Conservation (phyloP, 92 coral and sea anemone genomes). For the Palythoa heliodiscus region DNA sequence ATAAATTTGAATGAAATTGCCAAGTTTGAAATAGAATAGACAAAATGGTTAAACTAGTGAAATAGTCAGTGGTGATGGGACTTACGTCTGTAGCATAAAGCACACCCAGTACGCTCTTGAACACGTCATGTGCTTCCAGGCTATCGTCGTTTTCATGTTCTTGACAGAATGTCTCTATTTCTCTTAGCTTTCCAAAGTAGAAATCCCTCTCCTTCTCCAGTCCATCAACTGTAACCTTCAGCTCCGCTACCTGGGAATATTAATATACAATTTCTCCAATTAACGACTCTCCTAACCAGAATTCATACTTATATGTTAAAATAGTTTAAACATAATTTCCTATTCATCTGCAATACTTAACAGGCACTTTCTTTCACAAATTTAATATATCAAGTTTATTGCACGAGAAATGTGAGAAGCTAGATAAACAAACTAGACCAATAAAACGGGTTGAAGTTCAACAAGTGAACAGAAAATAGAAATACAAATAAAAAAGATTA, state of each 20-base stretch:
- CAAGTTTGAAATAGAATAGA: not conserved
- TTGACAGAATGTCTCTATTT: conserved; percentile 94
- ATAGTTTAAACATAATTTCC: too few species aligned
- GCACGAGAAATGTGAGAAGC: too few species aligned
- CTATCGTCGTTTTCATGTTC: conserved; percentile 57
- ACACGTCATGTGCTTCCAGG: conserved; percentile 7
- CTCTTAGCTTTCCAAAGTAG: conserved; percentile 97
- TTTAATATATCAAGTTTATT: too few species aligned
- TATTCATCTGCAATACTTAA: too few species aligned
- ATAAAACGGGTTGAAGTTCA: too few species aligned
- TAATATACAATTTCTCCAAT: too few species aligned
- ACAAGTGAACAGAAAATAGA: too few species aligned
- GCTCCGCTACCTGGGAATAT: conserved; percentile 63
- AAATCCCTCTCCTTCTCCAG: conserved; percentile 97
- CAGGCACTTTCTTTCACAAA: too few species aligned
- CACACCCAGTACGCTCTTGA: not conserved
- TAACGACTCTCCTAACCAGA: too few species aligned
- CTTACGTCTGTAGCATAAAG: conserved; percentile 30
- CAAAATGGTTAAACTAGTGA: not conserved
- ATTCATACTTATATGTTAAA: too few species aligned
- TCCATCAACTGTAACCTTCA: conserved; percentile 88
- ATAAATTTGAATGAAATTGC: not conserved
- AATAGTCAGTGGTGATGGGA: not conserved
- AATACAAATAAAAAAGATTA: too few species aligned
- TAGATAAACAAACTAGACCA: too few species aligned